Evolutionary conservation across 2,888 invertebrate species (phyloP), one percentile per base, ranked within the genome.

Genomic region (Brenthis daphne): DNA sequence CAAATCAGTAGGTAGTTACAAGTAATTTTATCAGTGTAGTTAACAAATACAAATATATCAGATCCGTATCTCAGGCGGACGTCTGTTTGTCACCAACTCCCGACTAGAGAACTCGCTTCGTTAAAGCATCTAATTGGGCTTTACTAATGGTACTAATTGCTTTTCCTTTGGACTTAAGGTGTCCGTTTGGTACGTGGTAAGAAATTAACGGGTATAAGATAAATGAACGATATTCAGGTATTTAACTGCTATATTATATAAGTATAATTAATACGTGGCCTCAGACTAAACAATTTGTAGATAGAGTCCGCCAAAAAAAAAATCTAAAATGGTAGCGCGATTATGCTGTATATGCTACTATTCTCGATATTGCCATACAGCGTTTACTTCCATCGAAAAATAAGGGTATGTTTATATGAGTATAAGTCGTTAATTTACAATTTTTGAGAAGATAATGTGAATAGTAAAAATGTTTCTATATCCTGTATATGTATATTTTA

Each of bases 121-220:
- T 88, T 89, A 89, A 86, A 86, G 85, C 87, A 87, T 80, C 88
- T 90, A 89, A 90, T 90, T 89, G 88, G 87, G 85, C 85, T 84
- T 82, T 80, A 80, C 86, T 89, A 89, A 89, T 89, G 88, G 86
- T 87, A 80, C 85, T 89, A 87, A 89, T 89, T 88, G 86, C 87
- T 80, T 85, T 83, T 85, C 84, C 85, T 85, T 90, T 87, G 85
- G 86, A 87, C 87, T 85, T 81, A 85, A 88, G 88, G 86, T 87
- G 86, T 85, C 85, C 85, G 82, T 68, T 77, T 70, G 47, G 55
- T 66, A 58, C 65, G 57, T 43, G 55, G 55, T 51, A 57, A 63
- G 61, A 67, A 63, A 61, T 43, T 56, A 51, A 13, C 12, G 20
- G 6, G 14, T 53, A 14, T 43, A 13, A 12, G 3, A 20, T 11